Conservation (phyloP, 2,888 invertebrate genomes). For the Euplagia quadripunctaria region DNA sequence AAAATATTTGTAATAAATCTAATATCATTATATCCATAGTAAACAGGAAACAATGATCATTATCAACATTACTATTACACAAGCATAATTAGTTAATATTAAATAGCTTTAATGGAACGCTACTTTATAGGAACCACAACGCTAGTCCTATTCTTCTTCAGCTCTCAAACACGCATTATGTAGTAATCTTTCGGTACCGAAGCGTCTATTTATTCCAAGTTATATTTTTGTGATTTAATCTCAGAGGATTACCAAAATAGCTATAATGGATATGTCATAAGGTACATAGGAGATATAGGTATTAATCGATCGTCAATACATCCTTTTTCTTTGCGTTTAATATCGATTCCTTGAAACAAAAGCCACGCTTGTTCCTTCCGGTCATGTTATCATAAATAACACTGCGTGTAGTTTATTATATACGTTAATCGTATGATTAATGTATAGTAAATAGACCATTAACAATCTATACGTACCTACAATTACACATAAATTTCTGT, state of each 20-base stretch:
- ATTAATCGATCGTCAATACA: not conserved
- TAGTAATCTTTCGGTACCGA: slow-evolving; percentile 26
- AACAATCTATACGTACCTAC: too few species aligned
- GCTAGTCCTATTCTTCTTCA: slow-evolving; percentile 11
- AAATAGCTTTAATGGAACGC: slow-evolving; percentile 17
- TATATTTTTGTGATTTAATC: slow-evolving; percentile 35
- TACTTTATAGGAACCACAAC: not conserved
- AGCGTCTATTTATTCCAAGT: slow-evolving; percentile 26
- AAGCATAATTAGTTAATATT: not conserved
- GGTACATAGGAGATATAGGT: not conserved
- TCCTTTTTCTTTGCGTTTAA: not conserved
- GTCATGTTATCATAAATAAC: not conserved
- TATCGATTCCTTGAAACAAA: not conserved
- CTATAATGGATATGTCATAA: slow-evolving; percentile 41
- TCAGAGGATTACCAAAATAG: slow-evolving; percentile 21
- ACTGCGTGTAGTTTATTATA: not conserved
- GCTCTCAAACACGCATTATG: slow-evolving; percentile 22
- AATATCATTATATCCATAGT: not conserved
- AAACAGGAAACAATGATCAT: not conserved
- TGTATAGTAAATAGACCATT: not conserved
- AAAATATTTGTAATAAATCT: not conserved
- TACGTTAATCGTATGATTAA: not conserved
- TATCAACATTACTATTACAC: not conserved
- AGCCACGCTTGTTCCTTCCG: not conserved
- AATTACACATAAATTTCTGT: too few species aligned